These are phyloP conservation scores for Psittacula derbiana DNA, from an alignment of 2,797 vertebrate genomes.

Conservation along the genomic window DNA sequence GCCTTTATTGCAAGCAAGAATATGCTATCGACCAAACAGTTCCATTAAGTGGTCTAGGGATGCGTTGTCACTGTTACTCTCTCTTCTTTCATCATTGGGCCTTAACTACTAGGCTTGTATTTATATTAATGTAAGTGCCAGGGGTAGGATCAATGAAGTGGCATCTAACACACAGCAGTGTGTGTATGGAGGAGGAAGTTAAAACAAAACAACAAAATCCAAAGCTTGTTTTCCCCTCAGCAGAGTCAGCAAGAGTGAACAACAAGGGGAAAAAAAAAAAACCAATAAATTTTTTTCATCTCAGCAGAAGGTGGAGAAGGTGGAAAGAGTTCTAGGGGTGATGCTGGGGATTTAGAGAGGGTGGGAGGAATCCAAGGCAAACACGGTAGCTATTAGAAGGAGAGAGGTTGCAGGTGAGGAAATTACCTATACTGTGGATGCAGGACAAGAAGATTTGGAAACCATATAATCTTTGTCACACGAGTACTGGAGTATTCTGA, in stretches of 20 bases:
- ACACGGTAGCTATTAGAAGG: not conserved
- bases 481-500: not conserved
- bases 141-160: not conserved
- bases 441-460: not conserved
- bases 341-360: not conserved
- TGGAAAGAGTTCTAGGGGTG: not conserved
- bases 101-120: not conserved
- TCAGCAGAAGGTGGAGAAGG: not conserved
- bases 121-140: not conserved
- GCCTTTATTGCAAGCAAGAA: not conserved
- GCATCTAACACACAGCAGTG: not conserved
- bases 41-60: not conserved
- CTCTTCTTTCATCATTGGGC: not conserved
- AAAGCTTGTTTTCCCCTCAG: not conserved
- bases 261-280: not conserved
- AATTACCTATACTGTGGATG: not conserved
- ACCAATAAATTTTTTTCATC: not conserved
- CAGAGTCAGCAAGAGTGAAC: not conserved
- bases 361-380: not conserved
- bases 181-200: not conserved
- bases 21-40: not conserved
- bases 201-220: not conserved
- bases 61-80: not conserved
- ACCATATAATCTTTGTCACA: not conserved
- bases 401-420: not conserved